Evolutionary conservation across 2,888 invertebrate genomes (phyloP), one percentile per base, ranked within the genome.

Genomic region (Macrophya alboannulata): DNA sequence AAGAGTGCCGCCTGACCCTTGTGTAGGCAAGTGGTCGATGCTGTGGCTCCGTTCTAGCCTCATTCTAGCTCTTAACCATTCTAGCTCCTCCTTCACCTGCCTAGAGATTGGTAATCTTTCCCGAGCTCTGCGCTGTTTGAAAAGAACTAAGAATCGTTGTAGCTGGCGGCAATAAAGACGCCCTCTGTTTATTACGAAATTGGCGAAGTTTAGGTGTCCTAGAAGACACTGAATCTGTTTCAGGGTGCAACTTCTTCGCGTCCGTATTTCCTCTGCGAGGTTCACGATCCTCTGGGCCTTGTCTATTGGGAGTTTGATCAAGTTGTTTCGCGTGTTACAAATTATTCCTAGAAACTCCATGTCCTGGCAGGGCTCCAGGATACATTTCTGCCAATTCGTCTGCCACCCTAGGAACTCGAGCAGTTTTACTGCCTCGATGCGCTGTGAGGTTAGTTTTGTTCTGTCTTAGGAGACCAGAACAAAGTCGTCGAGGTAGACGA

Each of bases 81-180:
- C 76, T 37, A 89, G 79, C 65, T 89, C 87, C 21, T 10, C 17
- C 21, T 6, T 12, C 17, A 84, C 85, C 2, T n/a, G 8, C n/a
- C 43, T 2, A 86, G 82, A n/a, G 12, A 88, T 74, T 25, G 15
- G 12, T 8, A 31, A 62, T 62, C 77, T 85, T 45, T 88, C 79
- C 37, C 87, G 68, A 17, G 62, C 77, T 85, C 87, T 85, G 2
- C 40, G 25, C 31, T 87, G 86, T 10, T 45, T 86, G 86, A 88
- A 89, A 1, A 25, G 17, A 0, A 21, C 68, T 0, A n/a, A 59
- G 15, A 87, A 87, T 15, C 86, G 68, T 68, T 89, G 87, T 0
- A 89, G 86, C 12, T 87, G 84, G n/a, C 85, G 88, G 72, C 86
- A 88, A 45, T 89, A 87, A 84, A 88, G 85, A n/a, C 87, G 87